Conservation (phyloP, 2,888 invertebrate genomes). For the Kuschelorhynchus macadamiae region DNA sequence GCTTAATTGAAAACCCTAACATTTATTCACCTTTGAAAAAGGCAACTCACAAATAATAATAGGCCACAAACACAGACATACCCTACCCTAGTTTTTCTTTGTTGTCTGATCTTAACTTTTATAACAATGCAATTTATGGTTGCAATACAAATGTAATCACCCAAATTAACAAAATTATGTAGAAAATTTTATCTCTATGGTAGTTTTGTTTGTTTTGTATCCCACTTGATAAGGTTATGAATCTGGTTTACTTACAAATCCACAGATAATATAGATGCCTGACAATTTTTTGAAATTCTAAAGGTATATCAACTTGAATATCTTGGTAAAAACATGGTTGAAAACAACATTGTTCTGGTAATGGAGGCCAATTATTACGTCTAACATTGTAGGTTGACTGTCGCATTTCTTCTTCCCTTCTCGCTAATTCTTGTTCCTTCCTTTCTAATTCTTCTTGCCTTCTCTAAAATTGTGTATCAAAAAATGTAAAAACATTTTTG, state of each 20-base stretch:
- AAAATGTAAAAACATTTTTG: not conserved
- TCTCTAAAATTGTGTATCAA: constrained; percentile 74
- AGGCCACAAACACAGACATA: no score
- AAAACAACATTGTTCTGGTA: constrained; percentile 92
- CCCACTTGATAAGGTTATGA: no score
- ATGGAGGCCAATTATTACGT: constrained; percentile 98
- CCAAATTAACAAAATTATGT: no score
- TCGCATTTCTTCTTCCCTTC: constrained; percentile 89
- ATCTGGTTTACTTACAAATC: constrained; percentile 95
- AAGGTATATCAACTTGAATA: constrained; percentile 97
- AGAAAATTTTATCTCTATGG: no score
- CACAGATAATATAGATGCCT: constrained; percentile 95
- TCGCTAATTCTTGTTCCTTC: constrained; percentile 90
- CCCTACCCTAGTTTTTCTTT: no score
- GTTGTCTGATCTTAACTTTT: no score
- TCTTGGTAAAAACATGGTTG: constrained; percentile 99
- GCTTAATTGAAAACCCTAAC: no score
- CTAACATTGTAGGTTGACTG: constrained; percentile 76
- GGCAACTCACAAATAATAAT: no score
- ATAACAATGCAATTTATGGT: no score
- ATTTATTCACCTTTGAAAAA: no score
- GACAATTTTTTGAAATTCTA: constrained; percentile 97
- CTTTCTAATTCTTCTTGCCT: constrained; percentile 92
- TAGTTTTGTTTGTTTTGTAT: constrained; percentile 3
- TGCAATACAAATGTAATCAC: no score